Evolutionary conservation across 2,888 invertebrate genomes (phyloP).

Genomic region (Ethmia dodecea): DNA sequence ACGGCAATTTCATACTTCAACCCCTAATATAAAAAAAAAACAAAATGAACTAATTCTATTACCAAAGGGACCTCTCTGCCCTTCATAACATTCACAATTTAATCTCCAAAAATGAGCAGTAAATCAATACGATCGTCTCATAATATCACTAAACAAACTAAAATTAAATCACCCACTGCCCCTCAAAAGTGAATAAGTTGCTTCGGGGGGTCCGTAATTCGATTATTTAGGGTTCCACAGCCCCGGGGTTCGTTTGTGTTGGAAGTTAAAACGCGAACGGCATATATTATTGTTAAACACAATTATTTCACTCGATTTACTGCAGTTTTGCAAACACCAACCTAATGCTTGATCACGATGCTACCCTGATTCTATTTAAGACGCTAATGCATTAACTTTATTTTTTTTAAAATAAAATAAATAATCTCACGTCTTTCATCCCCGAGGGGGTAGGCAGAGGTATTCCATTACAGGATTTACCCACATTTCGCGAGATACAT

Average conservation of each 20-base stretch:
- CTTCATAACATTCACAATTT: slow-evolving; percentile 25
- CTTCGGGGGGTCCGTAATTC: slow-evolving; percentile 37
- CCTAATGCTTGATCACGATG: too few relatives aligned
- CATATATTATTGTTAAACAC: slow-evolving; percentile 39
- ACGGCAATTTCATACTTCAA: too few relatives aligned
- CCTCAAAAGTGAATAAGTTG: slow-evolving; percentile 18
- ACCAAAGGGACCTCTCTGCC: too few relatives aligned
- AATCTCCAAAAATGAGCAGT: slow-evolving; percentile 29
- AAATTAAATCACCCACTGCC: slow-evolving; percentile 41
- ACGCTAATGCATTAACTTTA: too few relatives aligned
- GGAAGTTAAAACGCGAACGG: slow-evolving; percentile 12
- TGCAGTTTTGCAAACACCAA: slow-evolving; percentile 46
- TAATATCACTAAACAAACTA: slow-evolving; percentile 33
- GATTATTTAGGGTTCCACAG: slow-evolving; percentile 40
- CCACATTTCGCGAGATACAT: too few relatives aligned
- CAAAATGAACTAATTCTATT: too few relatives aligned
- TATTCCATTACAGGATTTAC: too few relatives aligned
- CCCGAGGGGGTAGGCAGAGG: too few relatives aligned
- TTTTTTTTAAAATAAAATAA: too few relatives aligned
- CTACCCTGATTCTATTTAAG: too few relatives aligned
- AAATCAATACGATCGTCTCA: slow-evolving; percentile 30
- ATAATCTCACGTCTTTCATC: too few relatives aligned
- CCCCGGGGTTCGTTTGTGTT: slow-evolving; percentile 12
- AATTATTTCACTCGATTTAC: slow-evolving; percentile 55
- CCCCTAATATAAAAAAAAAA: too few relatives aligned